Conservation (phyloP, 2,797 vertebrate species). For the Sphenopsis melanotis region DNA sequence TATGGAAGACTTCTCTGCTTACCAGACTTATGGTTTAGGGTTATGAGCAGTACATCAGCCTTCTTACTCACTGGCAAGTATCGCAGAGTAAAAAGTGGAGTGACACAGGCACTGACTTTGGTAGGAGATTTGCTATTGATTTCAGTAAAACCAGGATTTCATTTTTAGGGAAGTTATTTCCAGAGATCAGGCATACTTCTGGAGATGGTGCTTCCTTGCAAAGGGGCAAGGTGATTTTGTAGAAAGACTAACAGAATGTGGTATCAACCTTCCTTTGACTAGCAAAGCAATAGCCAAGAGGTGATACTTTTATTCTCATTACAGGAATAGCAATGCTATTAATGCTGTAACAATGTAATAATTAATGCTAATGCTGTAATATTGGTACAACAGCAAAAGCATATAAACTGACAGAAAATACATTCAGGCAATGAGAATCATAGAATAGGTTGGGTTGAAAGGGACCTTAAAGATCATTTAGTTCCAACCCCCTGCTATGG, state of each 20-base stretch:
- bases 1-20: not conserved
- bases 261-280: not conserved
- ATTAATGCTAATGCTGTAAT: not conserved
- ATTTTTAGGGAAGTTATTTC: not conserved
- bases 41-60: not conserved
- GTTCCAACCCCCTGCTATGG: not conserved
- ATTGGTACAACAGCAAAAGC: not conserved
- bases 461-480: not conserved
- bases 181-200: not conserved
- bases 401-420: not conserved
- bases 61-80: not conserved
- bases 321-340: not conserved
- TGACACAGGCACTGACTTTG: not conserved
- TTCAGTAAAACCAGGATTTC: not conserved
- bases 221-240: not conserved
- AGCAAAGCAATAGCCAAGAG: not conserved
- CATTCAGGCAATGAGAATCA: not conserved
- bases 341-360: too few species aligned
- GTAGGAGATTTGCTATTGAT: not conserved
- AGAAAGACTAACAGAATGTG: not conserved
- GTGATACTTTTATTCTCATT: not conserved
- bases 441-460: not conserved
- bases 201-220: not conserved
- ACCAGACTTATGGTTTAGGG: not conserved
- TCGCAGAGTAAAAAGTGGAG: not conserved